Conservation (phyloP, 2,888 invertebrate species). For the Sinhomidia bicolor region DNA sequence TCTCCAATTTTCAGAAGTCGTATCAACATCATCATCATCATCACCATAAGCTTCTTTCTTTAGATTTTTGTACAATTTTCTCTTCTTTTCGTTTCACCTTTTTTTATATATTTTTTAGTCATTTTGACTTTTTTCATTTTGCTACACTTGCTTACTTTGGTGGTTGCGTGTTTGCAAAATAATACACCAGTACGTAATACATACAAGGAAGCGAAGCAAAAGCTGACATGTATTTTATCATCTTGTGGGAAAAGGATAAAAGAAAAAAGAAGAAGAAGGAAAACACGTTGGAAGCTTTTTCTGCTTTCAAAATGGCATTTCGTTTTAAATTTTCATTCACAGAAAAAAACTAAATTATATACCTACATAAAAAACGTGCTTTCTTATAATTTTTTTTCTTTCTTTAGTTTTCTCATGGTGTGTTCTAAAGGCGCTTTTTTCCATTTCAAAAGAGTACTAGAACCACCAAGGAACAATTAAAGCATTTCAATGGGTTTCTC, state of each 20-base stretch:
- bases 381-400: background rate
- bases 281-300: background rate
- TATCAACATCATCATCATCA: slow-evolving; percentile 11
- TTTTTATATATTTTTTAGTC: background rate
- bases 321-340: background rate
- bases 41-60: background rate
- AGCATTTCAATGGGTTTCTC: slow-evolving; percentile 43
- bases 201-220: background rate
- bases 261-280: background rate
- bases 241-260: background rate
- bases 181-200: too few relatives aligned
- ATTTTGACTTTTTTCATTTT: background rate
- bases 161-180: slow-evolving; percentile 22
- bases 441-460: background rate
- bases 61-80: background rate
- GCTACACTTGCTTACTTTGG: background rate
- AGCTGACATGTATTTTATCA: background rate
- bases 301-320: background rate
- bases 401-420: too few relatives aligned
- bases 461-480: slow-evolving; percentile 62
- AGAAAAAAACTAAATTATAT: background rate
- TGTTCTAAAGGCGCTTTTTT: background rate
- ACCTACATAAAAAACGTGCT: too few relatives aligned
- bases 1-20: background rate
- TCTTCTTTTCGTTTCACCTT: background rate